Evolutionary conservation across 2,113 vertebrate species (phyloP).

Genomic region (Brachypodius melanocephalos): DNA sequence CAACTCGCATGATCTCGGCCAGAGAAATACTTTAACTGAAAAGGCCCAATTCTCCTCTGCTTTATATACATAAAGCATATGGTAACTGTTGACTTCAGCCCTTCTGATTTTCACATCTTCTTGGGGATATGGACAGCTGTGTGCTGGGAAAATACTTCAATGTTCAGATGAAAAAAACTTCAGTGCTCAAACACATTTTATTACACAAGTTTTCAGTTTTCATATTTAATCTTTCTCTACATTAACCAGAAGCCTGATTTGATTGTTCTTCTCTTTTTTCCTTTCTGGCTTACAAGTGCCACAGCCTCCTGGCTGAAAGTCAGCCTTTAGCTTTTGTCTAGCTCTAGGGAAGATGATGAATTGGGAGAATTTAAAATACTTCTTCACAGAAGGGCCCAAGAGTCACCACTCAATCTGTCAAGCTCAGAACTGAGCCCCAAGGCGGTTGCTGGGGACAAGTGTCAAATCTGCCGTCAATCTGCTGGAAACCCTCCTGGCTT

Average conservation of each 20-base stretch:
- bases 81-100: not conserved
- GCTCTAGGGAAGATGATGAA: not conserved
- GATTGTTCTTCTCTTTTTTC: not conserved
- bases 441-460: not conserved
- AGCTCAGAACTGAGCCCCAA: not conserved
- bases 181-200: not conserved
- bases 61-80: not conserved
- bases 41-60: not conserved
- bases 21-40: not conserved
- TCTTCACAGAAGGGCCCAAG: not conserved
- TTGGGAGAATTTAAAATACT: constrained; percentile 5
- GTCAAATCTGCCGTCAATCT: not conserved
- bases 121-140: not conserved
- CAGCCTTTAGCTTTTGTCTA: not conserved
- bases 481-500: not conserved
- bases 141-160: not conserved
- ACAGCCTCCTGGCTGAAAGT: not conserved
- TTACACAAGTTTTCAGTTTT: not conserved
- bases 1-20: not conserved
- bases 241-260: not conserved
- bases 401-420: constrained; percentile 13
- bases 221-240: not conserved
- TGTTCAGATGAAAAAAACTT: not conserved
- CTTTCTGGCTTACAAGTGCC: not conserved
- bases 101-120: not conserved